These are phyloP conservation scores for Altica lythri DNA, from an alignment of 2,888 invertebrate genomes.

Conservation along the genomic window DNA sequence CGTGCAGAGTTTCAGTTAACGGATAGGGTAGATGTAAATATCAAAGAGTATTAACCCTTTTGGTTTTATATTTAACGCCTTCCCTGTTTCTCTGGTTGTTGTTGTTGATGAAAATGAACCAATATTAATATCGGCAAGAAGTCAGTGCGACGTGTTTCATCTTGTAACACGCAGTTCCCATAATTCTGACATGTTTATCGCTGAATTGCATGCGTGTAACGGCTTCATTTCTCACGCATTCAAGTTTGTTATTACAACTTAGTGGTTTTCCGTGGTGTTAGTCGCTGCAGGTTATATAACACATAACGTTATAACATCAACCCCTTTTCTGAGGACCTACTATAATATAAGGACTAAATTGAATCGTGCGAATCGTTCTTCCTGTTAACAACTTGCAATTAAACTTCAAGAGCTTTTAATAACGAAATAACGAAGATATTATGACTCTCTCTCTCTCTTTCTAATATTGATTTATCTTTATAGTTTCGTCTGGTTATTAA, in stretches of 20 bases:
- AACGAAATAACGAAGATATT: background rate
- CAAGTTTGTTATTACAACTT: conserved; percentile 47
- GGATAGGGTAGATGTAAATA: too few species aligned
- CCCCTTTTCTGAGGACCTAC: conserved; percentile 16
- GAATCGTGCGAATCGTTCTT: conserved; percentile 9
- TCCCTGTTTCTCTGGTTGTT: too few species aligned
- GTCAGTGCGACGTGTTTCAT: conserved; percentile 29
- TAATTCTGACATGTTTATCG: conserved; percentile 42
- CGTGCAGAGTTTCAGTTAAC: too few species aligned
- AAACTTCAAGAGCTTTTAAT: background rate
- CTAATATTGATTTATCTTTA: too few species aligned
- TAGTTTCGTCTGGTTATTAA: too few species aligned
- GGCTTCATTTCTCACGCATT: conserved; percentile 49
- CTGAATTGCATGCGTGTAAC: conserved; percentile 46
- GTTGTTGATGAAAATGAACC: conserved; percentile 23
- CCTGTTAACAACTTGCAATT: conserved; percentile 1
- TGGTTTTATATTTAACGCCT: conserved; percentile 24
- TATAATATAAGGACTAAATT: conserved; percentile 17
- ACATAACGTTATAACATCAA: conserved; percentile 28
- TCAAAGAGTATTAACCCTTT: too few species aligned
- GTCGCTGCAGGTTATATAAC: conserved; percentile 31
- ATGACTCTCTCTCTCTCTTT: too few species aligned
- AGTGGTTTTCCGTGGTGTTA: conserved; percentile 34
- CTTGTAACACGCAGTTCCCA: conserved; percentile 33
- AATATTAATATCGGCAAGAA: conserved; percentile 32